Percentiles rank a stretch among this genome's conserved stretches.
These are phyloP conservation scores for Chiridota heheva DNA, from an alignment of 35 echinoderm and acorn worm genomes.

Conservation along the genomic window DNA sequence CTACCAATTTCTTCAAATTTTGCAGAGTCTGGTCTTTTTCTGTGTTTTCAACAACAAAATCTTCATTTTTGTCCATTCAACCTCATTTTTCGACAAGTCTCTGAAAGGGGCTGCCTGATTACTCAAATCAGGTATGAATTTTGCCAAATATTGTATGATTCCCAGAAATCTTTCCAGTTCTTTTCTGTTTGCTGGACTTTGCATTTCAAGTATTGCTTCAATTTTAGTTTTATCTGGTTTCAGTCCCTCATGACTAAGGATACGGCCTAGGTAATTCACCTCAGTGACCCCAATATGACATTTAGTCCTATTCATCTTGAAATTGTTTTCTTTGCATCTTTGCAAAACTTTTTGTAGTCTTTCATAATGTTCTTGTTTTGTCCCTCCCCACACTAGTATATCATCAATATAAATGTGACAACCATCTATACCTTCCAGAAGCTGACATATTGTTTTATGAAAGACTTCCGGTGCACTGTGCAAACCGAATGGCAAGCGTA, in stretches of 20 bases:
- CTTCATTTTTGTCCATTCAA: no score
- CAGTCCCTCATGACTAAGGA: no score
- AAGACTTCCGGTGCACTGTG: constrained; percentile 52
- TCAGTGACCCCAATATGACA: neutral
- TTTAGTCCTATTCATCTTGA: constrained; percentile 24
- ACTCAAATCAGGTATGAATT: constrained; percentile 1
- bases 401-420: constrained; percentile 25
- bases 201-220: constrained; percentile 25
- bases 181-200: neutral
- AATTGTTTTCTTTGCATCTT: neutral
- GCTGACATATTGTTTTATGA: constrained; percentile 32
- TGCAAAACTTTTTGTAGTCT: constrained; percentile 21
- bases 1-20: constrained; percentile 9
- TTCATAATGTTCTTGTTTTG: constrained; percentile 44
- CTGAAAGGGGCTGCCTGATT: neutral
- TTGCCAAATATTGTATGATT: constrained; percentile 25
- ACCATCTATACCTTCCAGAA: constrained; percentile 32
- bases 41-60: no score
- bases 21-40: neutral
- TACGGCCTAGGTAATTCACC: constrained; percentile 30
- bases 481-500: constrained; percentile 7
- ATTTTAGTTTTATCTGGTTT: constrained; percentile 23
- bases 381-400: constrained; percentile 39
- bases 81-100: neutral
- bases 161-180: constrained; percentile 40